Conservation (phyloP, 2,113 vertebrate genomes). For the Heliornis fulica region DNA sequence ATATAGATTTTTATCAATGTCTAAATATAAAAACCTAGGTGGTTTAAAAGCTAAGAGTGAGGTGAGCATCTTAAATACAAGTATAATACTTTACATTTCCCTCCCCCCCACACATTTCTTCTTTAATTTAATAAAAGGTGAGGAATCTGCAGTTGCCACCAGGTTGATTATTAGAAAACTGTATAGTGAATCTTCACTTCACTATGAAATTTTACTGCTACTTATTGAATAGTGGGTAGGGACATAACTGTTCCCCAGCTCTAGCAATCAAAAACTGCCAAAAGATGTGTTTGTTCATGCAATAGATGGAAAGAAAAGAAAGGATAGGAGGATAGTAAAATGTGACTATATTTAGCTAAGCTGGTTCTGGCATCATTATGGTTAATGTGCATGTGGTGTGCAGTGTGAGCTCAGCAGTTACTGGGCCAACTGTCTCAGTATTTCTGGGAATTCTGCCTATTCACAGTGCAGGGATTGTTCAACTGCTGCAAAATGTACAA, state of each 20-base stretch:
- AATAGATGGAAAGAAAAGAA: constrained; percentile 41
- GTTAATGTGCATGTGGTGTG: constrained; percentile 81
- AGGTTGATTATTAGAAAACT: constrained; percentile 45
- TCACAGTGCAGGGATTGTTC: constrained; percentile 85
- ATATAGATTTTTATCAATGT: not conserved
- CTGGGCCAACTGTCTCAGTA: constrained; percentile 86
- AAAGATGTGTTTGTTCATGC: not conserved
- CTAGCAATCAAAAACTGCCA: not conserved
- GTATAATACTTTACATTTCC: constrained; percentile 12
- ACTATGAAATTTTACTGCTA: constrained; percentile 39
- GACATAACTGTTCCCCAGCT: not conserved
- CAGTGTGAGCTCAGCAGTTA: constrained; percentile 86
- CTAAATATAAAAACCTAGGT: not conserved
- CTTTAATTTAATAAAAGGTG: constrained; percentile 25
- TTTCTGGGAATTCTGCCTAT: constrained; percentile 89
- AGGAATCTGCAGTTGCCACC: constrained; percentile 24
- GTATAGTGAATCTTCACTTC: not conserved
- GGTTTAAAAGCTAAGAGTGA: constrained; percentile 25
- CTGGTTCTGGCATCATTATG: constrained; percentile 76
- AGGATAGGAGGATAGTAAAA: constrained; percentile 29
- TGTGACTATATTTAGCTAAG: constrained; percentile 70
- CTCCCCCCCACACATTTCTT: not conserved
- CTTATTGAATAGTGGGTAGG: not conserved
- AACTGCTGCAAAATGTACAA: constrained; percentile 86
- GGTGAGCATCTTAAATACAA: not conserved